These are phyloP conservation scores for Megalurothrips usitatus DNA, from an alignment of 2,888 invertebrate species.

Conservation along the genomic window DNA sequence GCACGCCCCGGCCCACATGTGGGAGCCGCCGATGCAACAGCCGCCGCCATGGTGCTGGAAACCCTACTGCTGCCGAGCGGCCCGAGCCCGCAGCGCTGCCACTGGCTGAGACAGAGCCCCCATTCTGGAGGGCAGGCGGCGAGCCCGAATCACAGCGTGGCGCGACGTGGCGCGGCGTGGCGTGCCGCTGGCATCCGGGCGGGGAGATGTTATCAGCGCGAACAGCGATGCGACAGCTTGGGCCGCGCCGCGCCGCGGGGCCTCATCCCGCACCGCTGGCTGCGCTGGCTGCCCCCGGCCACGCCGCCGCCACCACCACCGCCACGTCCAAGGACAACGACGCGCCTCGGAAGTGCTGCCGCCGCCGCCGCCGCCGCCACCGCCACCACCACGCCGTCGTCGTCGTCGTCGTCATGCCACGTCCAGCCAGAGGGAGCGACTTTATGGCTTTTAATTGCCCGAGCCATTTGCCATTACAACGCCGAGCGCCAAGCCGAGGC, in stretches of 20 bases:
- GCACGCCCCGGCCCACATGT: not conserved
- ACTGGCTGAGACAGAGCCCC: not conserved
- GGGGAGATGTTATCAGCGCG: too few species aligned
- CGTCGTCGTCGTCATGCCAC: not conserved
- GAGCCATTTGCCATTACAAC: constrained; percentile 22
- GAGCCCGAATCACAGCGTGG: too few species aligned
- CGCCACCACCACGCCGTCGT: not conserved
- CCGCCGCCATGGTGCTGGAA: not conserved
- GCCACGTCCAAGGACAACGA: too few species aligned
- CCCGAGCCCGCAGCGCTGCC: not conserved
- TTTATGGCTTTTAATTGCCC: constrained; percentile 23
- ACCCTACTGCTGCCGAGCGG: not conserved
- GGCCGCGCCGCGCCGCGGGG: too few species aligned
- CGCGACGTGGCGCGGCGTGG: too few species aligned
- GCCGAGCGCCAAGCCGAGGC: not conserved
- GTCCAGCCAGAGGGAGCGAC: not conserved
- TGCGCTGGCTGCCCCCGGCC: too few species aligned
- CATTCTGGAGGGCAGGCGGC: too few species aligned
- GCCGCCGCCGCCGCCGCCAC: too few species aligned
- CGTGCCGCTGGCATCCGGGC: not conserved
- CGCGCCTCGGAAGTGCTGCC: too few species aligned
- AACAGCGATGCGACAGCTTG: too few species aligned
- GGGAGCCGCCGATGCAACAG: not conserved
- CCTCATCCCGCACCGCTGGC: too few species aligned
- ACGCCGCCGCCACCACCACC: too few species aligned